Percentiles rank a stretch among this genome's conserved stretches.
Evolutionary conservation across 2,113 vertebrate genomes (phyloP).

Genomic region (Ginglymostoma cirratum): DNA sequence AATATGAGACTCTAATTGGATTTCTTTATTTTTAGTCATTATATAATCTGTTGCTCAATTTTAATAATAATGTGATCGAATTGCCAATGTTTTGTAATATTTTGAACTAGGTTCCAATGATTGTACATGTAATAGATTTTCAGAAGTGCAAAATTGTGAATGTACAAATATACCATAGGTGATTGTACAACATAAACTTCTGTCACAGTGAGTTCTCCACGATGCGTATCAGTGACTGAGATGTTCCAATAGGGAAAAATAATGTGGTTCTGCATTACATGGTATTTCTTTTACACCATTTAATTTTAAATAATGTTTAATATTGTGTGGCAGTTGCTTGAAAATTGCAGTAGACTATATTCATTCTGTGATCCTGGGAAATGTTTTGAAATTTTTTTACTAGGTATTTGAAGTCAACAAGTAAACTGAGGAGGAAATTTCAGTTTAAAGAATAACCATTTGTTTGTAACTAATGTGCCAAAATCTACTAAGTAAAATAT

Average conservation of each 20-base stretch:
- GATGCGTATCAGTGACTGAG: neutral
- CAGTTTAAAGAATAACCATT: neutral
- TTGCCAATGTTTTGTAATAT: constrained; percentile 1
- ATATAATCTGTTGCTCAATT: neutral
- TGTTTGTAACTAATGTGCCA: neutral
- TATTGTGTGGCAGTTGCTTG: neutral
- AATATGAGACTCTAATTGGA: neutral
- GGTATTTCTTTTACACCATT: neutral
- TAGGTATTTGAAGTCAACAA: constrained; percentile 16
- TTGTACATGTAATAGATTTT: neutral
- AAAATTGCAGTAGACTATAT: neutral
- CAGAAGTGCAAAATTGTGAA: neutral
- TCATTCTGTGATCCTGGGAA: neutral
- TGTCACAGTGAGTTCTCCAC: neutral
- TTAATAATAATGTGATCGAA: neutral
- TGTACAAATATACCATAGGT: neutral
- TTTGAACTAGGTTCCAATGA: neutral
- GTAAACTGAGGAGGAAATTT: neutral
- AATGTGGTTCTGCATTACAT: neutral
- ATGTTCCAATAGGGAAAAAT: neutral
- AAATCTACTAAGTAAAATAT: constrained; percentile 1
- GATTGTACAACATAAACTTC: neutral
- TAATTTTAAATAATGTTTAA: constrained; percentile 15
- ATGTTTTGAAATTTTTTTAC: neutral
- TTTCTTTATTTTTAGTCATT: neutral